Conservation (phyloP, 2,888 invertebrate species). For the Nebria salina region DNA sequence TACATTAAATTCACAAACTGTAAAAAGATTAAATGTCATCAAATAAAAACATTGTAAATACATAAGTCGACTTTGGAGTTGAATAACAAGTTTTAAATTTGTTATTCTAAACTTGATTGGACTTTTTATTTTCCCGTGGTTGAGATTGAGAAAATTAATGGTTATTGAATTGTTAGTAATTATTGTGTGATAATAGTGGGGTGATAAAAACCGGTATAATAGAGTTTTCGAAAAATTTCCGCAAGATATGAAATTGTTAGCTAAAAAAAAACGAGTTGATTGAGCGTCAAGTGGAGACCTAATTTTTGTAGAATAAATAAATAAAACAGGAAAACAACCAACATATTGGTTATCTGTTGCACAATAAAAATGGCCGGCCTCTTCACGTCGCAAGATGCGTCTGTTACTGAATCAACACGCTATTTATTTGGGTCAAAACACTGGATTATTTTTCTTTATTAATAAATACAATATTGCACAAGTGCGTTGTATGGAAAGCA, state of each 20-base stretch:
- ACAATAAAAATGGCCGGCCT: neutral
- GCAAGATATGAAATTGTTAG: neutral
- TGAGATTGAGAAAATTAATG: no score
- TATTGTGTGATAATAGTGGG: no score
- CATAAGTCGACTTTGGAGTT: no score
- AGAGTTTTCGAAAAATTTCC: no score
- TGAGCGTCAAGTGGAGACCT: neutral
- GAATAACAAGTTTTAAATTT: no score
- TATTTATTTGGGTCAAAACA: slow-evolving; percentile 1
- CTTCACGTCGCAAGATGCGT: neutral
- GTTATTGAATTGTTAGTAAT: no score
- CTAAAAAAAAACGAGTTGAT: neutral
- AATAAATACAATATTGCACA: neutral
- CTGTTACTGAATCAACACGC: neutral
- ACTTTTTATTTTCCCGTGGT: no score
- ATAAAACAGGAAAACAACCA: neutral
- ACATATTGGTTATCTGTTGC: slow-evolving; percentile 1
- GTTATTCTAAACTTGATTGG: no score
- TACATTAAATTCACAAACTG: no score
- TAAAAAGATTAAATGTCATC: no score
- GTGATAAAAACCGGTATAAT: no score
- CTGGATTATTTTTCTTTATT: slow-evolving; percentile 1
- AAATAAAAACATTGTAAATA: no score
- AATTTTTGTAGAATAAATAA: neutral
- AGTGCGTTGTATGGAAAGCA: neutral